Conservation (phyloP, 2,888 invertebrate genomes). For the Pinctada fucata region DNA sequence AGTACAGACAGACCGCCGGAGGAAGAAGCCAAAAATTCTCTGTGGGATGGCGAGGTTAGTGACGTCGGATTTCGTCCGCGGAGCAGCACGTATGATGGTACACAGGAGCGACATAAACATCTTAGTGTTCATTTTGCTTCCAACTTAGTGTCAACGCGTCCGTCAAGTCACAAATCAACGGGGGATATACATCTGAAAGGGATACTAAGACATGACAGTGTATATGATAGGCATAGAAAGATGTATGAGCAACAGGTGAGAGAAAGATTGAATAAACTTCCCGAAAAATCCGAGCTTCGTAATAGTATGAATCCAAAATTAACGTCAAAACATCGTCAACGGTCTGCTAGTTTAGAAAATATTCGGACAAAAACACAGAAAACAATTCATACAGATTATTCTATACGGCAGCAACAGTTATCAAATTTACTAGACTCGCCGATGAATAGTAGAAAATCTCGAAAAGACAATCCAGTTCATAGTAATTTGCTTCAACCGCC, state of each 20-base stretch:
- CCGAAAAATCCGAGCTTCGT: neutral
- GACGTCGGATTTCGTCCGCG: neutral
- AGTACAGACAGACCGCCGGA: neutral
- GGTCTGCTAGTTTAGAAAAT: neutral
- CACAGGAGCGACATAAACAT: neutral
- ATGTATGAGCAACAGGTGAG: neutral
- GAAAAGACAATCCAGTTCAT: neutral
- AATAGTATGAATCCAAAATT: neutral
- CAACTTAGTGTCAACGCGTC: neutral
- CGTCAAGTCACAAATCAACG: neutral
- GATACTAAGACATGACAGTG: neutral
- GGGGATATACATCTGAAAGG: constrained; percentile 2
- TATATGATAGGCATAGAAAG: neutral
- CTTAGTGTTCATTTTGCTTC: neutral
- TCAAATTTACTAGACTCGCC: neutral
- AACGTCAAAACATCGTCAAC: neutral
- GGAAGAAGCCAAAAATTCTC: neutral
- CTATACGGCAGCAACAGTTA: neutral
- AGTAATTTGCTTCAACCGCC: neutral
- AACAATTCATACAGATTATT: neutral
- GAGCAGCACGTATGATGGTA: neutral
- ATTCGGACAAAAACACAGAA: neutral
- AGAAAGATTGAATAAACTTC: neutral
- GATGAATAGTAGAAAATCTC: neutral
- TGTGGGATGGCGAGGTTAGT: neutral